A percentile compares a stretch with the other conserved stretches of the same genome.
Conservation (phyloP, 92 coral and sea anemone genomes). For the Epizoanthus scotinus region DNA sequence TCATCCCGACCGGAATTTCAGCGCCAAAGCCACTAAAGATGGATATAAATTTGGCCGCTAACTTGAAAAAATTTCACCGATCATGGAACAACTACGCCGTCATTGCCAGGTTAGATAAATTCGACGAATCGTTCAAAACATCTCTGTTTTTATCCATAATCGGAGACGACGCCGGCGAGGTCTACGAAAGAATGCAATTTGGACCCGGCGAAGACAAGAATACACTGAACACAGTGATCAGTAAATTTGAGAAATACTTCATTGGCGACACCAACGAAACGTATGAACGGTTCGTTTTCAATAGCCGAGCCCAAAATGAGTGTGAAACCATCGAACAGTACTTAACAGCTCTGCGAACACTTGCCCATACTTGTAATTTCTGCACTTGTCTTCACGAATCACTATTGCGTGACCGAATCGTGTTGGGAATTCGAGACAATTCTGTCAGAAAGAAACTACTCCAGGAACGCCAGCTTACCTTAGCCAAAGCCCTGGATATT, state of each 20-base stretch:
- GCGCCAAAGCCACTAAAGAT: constrained; percentile 41
- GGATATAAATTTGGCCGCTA: constrained; percentile 48
- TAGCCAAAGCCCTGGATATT: no score
- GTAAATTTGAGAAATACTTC: constrained; percentile 38
- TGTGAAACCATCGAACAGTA: constrained; percentile 32
- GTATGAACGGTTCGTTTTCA: constrained; percentile 40
- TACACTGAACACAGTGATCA: constrained; percentile 25
- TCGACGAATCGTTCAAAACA: constrained; percentile 35
- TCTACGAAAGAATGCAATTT: constrained; percentile 36
- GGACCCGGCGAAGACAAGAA: constrained; percentile 21
- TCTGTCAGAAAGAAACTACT: constrained; percentile 19
- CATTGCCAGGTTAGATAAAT: constrained; percentile 38
- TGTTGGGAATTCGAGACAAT: constrained; percentile 35
- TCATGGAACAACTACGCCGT: constrained; percentile 48
- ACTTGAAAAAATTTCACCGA: constrained; percentile 49
- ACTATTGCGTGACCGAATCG: constrained; percentile 43
- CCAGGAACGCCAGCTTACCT: constrained; percentile 43
- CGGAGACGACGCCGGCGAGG: constrained; percentile 40
- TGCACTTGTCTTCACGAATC: constrained; percentile 50
- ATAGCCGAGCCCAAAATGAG: constrained; percentile 35
- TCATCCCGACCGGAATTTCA: neutral
- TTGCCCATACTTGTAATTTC: constrained; percentile 50
- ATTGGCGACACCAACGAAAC: constrained; percentile 49
- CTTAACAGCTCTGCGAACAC: constrained; percentile 37
- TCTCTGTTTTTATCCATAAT: constrained; percentile 31